Evolutionary conservation across 1,140 invertebrate genomes (phyloP).

Genomic region (Liolophura sinensis): DNA sequence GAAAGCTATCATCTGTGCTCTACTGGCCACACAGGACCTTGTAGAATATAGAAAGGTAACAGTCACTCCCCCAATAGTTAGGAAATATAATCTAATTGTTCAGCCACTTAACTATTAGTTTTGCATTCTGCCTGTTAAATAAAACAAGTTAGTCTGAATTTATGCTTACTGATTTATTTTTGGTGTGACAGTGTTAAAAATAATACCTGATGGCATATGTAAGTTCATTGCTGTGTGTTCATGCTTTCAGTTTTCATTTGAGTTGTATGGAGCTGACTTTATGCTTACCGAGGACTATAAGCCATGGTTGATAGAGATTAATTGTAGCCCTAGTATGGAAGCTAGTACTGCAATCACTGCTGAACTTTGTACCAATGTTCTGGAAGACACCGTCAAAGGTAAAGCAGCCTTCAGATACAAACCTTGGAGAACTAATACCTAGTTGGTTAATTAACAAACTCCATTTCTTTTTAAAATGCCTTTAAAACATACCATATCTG

Average conservation of each 20-base stretch:
- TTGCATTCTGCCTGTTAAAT: neutral
- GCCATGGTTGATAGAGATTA: constrained; percentile 93
- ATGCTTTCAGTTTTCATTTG: constrained; percentile 66
- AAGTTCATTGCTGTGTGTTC: no score
- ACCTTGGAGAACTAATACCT: neutral
- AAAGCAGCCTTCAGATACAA: neutral
- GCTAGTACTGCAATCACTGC: constrained; percentile 86
- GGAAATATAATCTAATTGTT: neutral
- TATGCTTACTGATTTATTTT: no score
- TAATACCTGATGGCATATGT: no score
- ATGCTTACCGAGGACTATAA: constrained; percentile 86
- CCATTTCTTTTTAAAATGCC: no score
- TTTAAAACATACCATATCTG: no score
- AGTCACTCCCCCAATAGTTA: constrained; percentile 33
- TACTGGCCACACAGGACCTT: constrained; percentile 77
- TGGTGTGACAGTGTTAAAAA: no score
- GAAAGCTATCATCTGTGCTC: constrained; percentile 81
- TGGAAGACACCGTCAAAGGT: constrained; percentile 94
- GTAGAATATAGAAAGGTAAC: constrained; percentile 84
- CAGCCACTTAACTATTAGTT: neutral
- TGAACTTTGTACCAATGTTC: constrained; percentile 79
- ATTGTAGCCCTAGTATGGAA: constrained; percentile 89
- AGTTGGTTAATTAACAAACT: no score
- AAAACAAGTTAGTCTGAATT: neutral
- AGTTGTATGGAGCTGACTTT: constrained; percentile 92